Evolutionary conservation across 2,888 invertebrate species (phyloP), one percentile per base, ranked within the genome.

Genomic region (Taenaris catops): DNA sequence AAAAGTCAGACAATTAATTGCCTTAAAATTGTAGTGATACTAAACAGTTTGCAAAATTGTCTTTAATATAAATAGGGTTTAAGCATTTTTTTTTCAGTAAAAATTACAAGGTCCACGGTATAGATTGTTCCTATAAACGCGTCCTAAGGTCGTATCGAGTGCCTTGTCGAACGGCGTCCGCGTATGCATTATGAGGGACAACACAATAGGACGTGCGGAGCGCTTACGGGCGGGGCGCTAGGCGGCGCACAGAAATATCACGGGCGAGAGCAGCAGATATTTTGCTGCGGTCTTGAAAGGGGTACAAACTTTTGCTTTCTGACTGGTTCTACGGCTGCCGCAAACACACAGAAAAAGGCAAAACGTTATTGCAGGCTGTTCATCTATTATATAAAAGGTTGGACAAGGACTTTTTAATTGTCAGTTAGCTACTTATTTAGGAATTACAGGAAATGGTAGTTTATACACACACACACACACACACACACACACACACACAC

Each of bases 201-300:
- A 66, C 63, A 70, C 65, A 75, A 57, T 57, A 67, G 52, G 56
- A 69, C 80, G 78, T 83, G 83, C 83, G 67, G 59, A 58, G 58
- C 73, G 74, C 86, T 86, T 84, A 84, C 83, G 72, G 75, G 66
- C 62, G 49, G 50, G 55, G 62, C 60, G 57, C 78, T 87, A 91
- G 76, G 91, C 91, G 76, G 91, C 91, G 89, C 90, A 92, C 84
- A 92, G 90, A 91, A 92, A 92, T 89, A 91, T 91, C 89, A 92
- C 91, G 79, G 91, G 91, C 89, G 91, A 90, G 88, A 92, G 88
- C 84, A 92, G 89, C 80, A 92, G 89, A 83, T 91, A 89, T 90
- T 91, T 91, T 87, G 91, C 89, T 80, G 91, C 91, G 87, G 90
- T 91, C 91, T 91, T 92, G 90, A 91, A 91, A 89, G 91, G 90